Percentiles rank a stretch among this genome's conserved stretches.
These are phyloP conservation scores for Haemorhous mexicanus DNA, from an alignment of 2,113 vertebrate species.

Conservation along the genomic window DNA sequence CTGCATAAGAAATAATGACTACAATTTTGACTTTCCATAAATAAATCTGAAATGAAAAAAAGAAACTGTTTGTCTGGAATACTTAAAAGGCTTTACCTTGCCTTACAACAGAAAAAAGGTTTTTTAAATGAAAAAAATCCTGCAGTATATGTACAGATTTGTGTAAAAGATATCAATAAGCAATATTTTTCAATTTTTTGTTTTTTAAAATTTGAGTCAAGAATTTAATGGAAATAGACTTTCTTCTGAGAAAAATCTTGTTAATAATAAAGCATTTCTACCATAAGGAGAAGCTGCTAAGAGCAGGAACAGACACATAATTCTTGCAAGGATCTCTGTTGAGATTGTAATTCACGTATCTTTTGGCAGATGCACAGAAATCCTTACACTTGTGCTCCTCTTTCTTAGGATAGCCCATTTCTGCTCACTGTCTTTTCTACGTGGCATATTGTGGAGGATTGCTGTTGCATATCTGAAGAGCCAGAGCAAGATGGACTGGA, in stretches of 20 bases:
- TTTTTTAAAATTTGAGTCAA: background rate
- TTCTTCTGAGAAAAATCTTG: background rate
- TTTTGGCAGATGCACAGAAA: background rate
- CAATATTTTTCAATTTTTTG: background rate
- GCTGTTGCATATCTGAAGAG: background rate
- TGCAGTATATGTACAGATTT: background rate
- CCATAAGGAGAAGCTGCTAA: background rate
- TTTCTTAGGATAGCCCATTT: background rate
- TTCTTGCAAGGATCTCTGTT: background rate
- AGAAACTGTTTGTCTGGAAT: background rate
- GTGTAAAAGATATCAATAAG: background rate
- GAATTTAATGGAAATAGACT: background rate
- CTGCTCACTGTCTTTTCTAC: background rate
- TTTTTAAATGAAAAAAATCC: background rate
- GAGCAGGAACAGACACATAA: background rate
- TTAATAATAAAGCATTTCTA: background rate
- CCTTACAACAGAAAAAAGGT: rapidly evolving
- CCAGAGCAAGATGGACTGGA: background rate
- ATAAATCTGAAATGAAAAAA: background rate
- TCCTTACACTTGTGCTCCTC: background rate
- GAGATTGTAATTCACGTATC: background rate
- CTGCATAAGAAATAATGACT: background rate
- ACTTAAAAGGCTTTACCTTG: background rate
- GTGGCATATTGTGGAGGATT: background rate
- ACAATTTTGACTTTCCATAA: background rate